Percentiles rank a stretch among this genome's conserved stretches.
Conservation (phyloP, 2,888 invertebrate species). For the Carabus problematicus region DNA sequence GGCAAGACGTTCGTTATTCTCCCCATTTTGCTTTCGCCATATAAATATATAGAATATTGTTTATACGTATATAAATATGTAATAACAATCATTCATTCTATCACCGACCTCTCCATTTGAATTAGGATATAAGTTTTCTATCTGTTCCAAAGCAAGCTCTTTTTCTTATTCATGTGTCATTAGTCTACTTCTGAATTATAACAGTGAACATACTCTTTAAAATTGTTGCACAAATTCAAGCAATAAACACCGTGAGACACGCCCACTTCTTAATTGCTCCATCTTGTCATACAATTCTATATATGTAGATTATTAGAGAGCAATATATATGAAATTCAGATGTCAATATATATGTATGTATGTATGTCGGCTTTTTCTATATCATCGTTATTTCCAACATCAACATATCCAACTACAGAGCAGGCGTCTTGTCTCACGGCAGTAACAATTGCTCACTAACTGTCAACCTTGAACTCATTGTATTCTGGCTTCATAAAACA, state of each 20-base stretch:
- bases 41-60: slow-evolving; percentile 17
- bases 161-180: background rate
- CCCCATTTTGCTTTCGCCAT: slow-evolving; percentile 32
- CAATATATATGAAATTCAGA: too few species aligned
- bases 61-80: slow-evolving; percentile 8
- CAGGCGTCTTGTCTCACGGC: slow-evolving; percentile 23
- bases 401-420: slow-evolving; percentile 30
- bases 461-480: slow-evolving; percentile 43
- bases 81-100: background rate
- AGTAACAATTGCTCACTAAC: slow-evolving; percentile 52
- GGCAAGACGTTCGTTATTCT: slow-evolving; percentile 23
- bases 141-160: too few species aligned
- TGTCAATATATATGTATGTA: too few species aligned
- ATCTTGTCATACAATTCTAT: too few species aligned
- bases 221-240: slow-evolving; percentile 6
- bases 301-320: too few species aligned
- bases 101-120: background rate
- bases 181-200: background rate
- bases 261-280: background rate
- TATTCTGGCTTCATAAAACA: slow-evolving; percentile 46
- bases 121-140: too few species aligned
- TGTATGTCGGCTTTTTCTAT: too few species aligned
- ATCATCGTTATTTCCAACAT: too few species aligned
- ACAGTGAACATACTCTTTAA: background rate
- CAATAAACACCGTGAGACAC: slow-evolving; percentile 40